phyloP scores from a whole-genome alignment of 2,797 vertebrate species.

The Chloroceryle inda region DNA sequence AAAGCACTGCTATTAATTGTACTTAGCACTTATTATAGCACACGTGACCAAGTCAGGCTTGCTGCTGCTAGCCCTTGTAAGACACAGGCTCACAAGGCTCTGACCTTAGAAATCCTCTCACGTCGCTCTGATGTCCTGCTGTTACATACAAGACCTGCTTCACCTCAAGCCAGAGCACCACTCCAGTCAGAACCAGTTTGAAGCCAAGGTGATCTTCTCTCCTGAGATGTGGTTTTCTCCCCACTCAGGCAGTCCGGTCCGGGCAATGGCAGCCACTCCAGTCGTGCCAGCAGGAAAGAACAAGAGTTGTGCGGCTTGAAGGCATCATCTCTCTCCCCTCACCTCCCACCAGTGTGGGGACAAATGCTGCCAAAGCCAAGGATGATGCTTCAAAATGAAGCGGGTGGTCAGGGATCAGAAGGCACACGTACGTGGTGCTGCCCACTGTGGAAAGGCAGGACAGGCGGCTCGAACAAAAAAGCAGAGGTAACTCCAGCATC shows the following conservation, averaged over 20 bases:
- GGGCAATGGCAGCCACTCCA: accelerated
- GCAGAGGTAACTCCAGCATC: not conserved
- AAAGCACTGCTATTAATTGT: not conserved
- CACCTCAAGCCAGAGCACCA: not conserved
- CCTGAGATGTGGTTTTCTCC: not conserved
- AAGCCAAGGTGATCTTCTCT: accelerated
- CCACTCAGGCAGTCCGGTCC: accelerated
- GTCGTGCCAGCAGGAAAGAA: accelerated
- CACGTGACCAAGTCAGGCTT: not conserved
- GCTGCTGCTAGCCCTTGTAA: not conserved
- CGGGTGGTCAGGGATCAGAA: not conserved
- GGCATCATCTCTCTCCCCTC: not conserved
- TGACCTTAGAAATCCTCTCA: not conserved
- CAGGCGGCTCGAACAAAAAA: not conserved
- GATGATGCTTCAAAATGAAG: not conserved
- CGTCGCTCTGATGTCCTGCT: not conserved
- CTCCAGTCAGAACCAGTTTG: not conserved
- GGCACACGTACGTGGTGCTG: not conserved
- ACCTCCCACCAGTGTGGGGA: not conserved
- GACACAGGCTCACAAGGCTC: not conserved
- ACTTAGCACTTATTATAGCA: not conserved
- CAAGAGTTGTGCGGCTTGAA: not conserved
- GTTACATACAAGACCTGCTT: not conserved
- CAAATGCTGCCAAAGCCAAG: not conserved
- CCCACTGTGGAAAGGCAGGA: not conserved